A percentile compares a stretch with the other conserved stretches of the same genome.
Evolutionary conservation across 2,888 invertebrate species (phyloP).

Genomic region (Microctonus hyperodae): DNA sequence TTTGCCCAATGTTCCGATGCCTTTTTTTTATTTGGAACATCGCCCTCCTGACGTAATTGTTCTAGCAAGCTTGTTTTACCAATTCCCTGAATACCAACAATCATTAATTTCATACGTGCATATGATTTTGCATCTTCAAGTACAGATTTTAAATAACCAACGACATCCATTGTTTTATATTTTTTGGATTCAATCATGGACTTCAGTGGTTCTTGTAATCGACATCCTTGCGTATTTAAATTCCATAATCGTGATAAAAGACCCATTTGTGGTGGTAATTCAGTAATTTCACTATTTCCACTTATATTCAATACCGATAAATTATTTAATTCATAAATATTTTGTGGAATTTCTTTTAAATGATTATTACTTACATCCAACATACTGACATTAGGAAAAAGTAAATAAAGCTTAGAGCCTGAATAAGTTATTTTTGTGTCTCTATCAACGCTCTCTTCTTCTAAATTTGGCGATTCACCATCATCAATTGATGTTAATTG

Average conservation of each 20-base stretch:
- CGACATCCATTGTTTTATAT: slow-evolving; percentile 94
- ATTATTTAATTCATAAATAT: slow-evolving; percentile 84
- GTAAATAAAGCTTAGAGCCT: slow-evolving; percentile 64
- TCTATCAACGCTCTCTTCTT: slow-evolving; percentile 64
- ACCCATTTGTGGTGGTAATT: slow-evolving; percentile 95
- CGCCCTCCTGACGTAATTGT: slow-evolving; percentile 86
- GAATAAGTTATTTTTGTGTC: slow-evolving; percentile 53
- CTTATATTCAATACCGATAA: slow-evolving; percentile 94
- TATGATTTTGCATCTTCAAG: slow-evolving; percentile 91
- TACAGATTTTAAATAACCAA: slow-evolving; percentile 90
- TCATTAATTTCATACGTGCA: slow-evolving; percentile 94
- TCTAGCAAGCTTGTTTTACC: slow-evolving; percentile 92
- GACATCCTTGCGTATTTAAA: slow-evolving; percentile 89
- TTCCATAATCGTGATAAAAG: slow-evolving; percentile 95
- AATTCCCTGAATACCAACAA: slow-evolving; percentile 88
- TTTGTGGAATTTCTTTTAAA: slow-evolving; percentile 79
- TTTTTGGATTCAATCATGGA: slow-evolving; percentile 92
- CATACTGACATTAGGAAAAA: slow-evolving; percentile 95
- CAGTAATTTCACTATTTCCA: slow-evolving; percentile 82
- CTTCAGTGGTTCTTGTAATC: slow-evolving; percentile 84
- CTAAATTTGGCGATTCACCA: slow-evolving; percentile 69
- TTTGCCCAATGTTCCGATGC: slow-evolving; percentile 89
- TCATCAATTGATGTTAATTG: slow-evolving; percentile 84
- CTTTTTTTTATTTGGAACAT: slow-evolving; percentile 74
- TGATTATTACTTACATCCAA: slow-evolving; percentile 92